phyloP scores from a whole-genome alignment of 1,140 invertebrate species.

The Globodera rostochiensis region DNA sequence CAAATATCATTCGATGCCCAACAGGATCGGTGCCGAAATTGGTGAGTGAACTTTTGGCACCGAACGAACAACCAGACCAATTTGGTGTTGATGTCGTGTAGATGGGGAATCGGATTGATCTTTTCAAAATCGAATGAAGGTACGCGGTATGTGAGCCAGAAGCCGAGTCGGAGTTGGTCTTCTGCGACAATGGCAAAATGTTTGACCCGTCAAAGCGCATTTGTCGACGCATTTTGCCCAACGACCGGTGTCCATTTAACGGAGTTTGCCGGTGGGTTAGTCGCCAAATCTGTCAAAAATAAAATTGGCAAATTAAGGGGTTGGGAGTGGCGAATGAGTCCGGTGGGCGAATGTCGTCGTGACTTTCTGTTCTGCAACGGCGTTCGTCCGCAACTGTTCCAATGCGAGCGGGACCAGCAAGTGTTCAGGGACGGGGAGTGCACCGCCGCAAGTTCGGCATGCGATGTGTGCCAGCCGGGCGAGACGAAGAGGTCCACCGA shows the following conservation, averaged over 20 bases:
- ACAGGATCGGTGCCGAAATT: constrained; percentile 23
- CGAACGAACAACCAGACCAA: background rate
- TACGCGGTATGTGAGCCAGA: constrained; percentile 18
- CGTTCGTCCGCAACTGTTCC: constrained; percentile 30
- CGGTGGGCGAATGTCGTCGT: constrained; percentile 24
- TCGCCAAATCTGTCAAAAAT: constrained; percentile 13
- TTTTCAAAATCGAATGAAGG: constrained; percentile 5
- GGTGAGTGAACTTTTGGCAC: constrained; percentile 9
- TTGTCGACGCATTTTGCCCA: constrained; percentile 25
- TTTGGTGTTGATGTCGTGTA: background rate
- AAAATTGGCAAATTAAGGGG: constrained; percentile 17
- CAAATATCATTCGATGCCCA: background rate
- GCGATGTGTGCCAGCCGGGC: constrained; percentile 26
- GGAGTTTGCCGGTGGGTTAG: constrained; percentile 24
- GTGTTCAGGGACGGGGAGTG: constrained; percentile 34
- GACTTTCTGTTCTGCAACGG: constrained; percentile 36
- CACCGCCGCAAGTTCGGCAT: background rate
- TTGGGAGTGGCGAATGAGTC: constrained; percentile 34
- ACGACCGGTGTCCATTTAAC: constrained; percentile 28
- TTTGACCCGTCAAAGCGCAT: constrained; percentile 17
- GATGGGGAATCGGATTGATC: background rate
- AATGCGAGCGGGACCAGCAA: constrained; percentile 23
- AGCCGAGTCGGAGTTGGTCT: constrained; percentile 21
- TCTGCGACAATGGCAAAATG: constrained; percentile 34
- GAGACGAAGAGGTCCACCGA: constrained; percentile 31